Evolutionary conservation across 2,113 vertebrate species (phyloP).

Genomic region (Hucho hucho): DNA sequence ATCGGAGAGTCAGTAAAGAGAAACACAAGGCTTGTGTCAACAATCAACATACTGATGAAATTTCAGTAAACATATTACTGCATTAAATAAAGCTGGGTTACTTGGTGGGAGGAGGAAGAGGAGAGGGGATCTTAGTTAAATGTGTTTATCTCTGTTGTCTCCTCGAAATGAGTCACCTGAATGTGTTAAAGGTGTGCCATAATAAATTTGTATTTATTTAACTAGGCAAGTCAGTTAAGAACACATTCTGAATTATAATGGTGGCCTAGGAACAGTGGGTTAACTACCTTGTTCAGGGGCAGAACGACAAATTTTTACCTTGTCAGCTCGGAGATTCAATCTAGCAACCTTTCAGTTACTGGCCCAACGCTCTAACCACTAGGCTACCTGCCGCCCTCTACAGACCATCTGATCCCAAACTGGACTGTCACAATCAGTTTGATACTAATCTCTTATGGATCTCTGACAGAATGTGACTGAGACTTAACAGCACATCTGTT

Average conservation of each 20-base stretch:
- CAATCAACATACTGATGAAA: slow-evolving; percentile 79
- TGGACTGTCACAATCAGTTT: neutral
- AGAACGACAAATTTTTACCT: no score
- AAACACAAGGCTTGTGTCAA: slow-evolving; percentile 64
- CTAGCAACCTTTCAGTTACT: no score
- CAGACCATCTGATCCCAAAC: neutral
- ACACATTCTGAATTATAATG: no score
- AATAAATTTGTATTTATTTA: neutral
- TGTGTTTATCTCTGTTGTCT: slow-evolving; percentile 48
- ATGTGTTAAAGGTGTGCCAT: neutral
- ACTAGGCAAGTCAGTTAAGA: no score
- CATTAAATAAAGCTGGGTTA: slow-evolving; percentile 49
- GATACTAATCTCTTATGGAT: neutral
- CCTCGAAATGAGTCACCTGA: slow-evolving; percentile 34
- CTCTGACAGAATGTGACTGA: no score
- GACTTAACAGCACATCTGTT: no score
- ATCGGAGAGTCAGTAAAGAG: slow-evolving; percentile 60
- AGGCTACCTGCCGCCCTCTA: neutral
- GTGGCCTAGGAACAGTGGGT: no score
- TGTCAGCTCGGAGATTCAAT: no score
- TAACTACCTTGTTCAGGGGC: no score
- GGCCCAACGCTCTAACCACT: no score
- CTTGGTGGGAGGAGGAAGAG: slow-evolving; percentile 48
- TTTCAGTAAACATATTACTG: slow-evolving; percentile 62
- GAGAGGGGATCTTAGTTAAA: slow-evolving; percentile 49